These are phyloP conservation scores for Axis porcinus DNA, from an alignment of 2,113 vertebrate genomes.

Conservation along the genomic window DNA sequence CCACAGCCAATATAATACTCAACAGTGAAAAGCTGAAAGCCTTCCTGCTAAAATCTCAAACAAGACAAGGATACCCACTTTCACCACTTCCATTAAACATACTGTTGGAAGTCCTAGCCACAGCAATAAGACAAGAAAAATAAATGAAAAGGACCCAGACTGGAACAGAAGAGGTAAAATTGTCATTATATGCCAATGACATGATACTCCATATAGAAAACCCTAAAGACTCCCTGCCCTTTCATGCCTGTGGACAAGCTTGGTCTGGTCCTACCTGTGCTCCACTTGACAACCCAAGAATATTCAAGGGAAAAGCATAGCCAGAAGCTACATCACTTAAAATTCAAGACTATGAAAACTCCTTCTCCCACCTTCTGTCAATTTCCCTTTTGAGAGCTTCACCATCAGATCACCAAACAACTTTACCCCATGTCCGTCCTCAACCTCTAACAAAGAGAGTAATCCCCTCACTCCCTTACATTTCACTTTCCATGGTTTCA, in stretches of 20 bases:
- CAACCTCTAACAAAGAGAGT: background rate
- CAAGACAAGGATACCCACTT: background rate
- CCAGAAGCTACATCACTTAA: background rate
- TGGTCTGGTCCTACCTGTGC: background rate
- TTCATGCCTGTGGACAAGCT: background rate
- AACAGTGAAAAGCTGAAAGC: background rate
- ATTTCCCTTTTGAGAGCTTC: background rate
- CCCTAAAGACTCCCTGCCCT: background rate
- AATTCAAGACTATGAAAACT: background rate
- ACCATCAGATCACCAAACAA: background rate
- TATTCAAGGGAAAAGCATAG: background rate
- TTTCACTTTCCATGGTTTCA: background rate
- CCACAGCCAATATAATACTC: background rate
- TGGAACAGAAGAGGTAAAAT: background rate
- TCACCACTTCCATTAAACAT: background rate
- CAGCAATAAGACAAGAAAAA: background rate
- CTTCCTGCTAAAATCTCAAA: background rate
- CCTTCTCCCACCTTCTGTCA: background rate
- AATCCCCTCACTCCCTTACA: background rate
- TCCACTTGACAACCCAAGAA: background rate
- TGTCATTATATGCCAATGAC: background rate
- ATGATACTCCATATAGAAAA: background rate
- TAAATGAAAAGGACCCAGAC: background rate
- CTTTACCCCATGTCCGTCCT: fast-evolving
- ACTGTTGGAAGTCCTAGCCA: background rate